Evolutionary conservation across 2,888 invertebrate genomes (phyloP).

Genomic region (Limnephilus rhombicus): DNA sequence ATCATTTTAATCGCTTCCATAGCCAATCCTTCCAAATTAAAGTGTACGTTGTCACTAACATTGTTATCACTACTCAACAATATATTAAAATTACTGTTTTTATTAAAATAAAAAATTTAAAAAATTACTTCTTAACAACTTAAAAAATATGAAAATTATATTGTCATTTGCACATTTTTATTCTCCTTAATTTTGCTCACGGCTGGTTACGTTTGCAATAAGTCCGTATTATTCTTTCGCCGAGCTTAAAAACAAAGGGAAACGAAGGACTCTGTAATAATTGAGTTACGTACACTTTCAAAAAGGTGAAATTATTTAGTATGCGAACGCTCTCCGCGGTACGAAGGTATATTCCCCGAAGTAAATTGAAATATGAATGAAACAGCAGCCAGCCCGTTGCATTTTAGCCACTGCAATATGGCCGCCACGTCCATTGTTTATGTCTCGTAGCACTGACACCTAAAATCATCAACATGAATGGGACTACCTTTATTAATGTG

Average conservation of each 20-base stretch:
- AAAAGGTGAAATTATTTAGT: conserved; percentile 1
- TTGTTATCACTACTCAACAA: neutral
- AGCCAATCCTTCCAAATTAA: too few relatives aligned
- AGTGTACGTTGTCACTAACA: too few relatives aligned
- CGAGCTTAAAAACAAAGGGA: neutral
- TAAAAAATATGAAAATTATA: neutral
- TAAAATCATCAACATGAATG: neutral
- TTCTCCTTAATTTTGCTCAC: neutral
- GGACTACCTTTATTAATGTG: neutral
- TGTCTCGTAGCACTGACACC: neutral
- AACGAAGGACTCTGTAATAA: neutral
- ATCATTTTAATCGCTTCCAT: neutral
- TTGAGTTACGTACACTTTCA: neutral
- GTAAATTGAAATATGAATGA: conserved; percentile 6
- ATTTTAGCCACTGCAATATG: neutral
- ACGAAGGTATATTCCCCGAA: conserved; percentile 7
- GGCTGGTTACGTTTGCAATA: neutral
- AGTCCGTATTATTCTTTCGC: neutral
- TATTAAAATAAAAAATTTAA: too few relatives aligned
- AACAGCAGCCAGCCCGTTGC: neutral
- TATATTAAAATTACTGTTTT: neutral
- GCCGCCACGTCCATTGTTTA: neutral
- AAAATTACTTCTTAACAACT: neutral
- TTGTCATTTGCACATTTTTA: neutral
- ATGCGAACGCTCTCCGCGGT: conserved; percentile 1